Conservation (phyloP, 2,888 invertebrate species). For the Thereva unica region DNA sequence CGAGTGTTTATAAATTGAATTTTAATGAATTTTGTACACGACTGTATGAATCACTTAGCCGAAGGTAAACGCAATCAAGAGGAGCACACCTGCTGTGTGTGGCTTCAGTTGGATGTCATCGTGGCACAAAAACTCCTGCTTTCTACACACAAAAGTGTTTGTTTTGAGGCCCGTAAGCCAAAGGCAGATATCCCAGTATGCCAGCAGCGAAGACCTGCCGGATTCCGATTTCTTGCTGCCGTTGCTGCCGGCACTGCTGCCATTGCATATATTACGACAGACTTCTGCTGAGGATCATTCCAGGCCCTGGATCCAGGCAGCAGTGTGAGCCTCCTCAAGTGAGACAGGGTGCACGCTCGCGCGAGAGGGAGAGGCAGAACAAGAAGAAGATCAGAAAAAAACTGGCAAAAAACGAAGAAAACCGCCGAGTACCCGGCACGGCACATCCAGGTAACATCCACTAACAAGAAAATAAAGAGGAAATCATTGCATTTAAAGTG, state of each 20-base stretch:
- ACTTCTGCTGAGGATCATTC: conserved; percentile 25
- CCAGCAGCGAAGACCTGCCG: too few relatives aligned
- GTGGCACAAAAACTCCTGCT: conserved; percentile 16
- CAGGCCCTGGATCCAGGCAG: not conserved
- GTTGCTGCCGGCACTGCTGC: too few relatives aligned
- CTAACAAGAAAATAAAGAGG: conserved; percentile 23
- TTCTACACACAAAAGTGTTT: conserved; percentile 17
- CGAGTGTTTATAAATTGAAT: conserved; percentile 21
- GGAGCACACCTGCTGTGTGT: conserved; percentile 19
- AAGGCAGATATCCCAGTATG: too few relatives aligned
- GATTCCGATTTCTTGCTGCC: too few relatives aligned
- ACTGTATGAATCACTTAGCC: not conserved
- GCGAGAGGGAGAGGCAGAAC: conserved; percentile 3
- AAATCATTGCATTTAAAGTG: conserved; percentile 25
- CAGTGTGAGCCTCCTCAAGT: not conserved
- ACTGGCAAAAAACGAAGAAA: conserved; percentile 1
- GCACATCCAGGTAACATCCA: conserved; percentile 16
- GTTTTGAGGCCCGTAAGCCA: too few relatives aligned
- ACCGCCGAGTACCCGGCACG: not conserved
- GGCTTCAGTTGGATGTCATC: conserved; percentile 18
- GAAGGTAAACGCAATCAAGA: not conserved
- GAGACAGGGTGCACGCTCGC: not conserved
- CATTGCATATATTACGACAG: too few relatives aligned
- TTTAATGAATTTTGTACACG: conserved; percentile 21
- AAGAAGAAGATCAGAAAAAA: conserved; percentile 1